Conservation (phyloP, 2,797 vertebrate genomes). For the Melanotaenia boesemani region DNA sequence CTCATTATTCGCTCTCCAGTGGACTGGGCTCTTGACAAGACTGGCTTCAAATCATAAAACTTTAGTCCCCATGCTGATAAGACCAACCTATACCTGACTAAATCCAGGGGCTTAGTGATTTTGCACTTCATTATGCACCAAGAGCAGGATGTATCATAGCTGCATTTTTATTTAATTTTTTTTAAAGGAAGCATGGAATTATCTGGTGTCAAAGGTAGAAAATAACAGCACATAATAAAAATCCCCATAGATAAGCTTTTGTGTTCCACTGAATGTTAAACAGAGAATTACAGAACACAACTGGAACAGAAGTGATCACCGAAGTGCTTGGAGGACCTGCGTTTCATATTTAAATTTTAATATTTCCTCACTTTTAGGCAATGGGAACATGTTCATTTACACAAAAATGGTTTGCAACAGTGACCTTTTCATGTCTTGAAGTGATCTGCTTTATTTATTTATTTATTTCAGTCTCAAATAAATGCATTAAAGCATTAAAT, state of each 20-base stretch:
- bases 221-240: conserved; percentile 4
- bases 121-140: conserved; percentile 49
- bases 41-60: conserved; percentile 63
- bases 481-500: conserved; percentile 20
- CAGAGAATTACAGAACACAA: conserved; percentile 15
- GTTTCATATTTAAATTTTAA: conserved; percentile 29
- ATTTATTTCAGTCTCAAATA: background rate
- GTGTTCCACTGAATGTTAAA: conserved; percentile 21
- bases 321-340: conserved; percentile 12
- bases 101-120: conserved; percentile 58
- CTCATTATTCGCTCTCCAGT: conserved; percentile 54
- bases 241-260: conserved; percentile 15
- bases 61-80: conserved; percentile 56
- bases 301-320: conserved; percentile 22
- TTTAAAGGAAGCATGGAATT: conserved; percentile 7
- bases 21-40: conserved; percentile 44
- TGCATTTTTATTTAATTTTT: conserved; percentile 22
- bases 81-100: conserved; percentile 65
- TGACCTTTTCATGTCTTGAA: background rate
- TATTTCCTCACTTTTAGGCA: conserved; percentile 19
- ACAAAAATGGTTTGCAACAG: conserved; percentile 16
- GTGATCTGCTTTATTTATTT: conserved; percentile 2
- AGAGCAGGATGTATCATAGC: conserved; percentile 14
- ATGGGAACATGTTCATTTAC: background rate
- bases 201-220: conserved; percentile 27